phyloP scores from a whole-genome alignment of 2,888 invertebrate genomes.

The Agriotes lineatus region DNA sequence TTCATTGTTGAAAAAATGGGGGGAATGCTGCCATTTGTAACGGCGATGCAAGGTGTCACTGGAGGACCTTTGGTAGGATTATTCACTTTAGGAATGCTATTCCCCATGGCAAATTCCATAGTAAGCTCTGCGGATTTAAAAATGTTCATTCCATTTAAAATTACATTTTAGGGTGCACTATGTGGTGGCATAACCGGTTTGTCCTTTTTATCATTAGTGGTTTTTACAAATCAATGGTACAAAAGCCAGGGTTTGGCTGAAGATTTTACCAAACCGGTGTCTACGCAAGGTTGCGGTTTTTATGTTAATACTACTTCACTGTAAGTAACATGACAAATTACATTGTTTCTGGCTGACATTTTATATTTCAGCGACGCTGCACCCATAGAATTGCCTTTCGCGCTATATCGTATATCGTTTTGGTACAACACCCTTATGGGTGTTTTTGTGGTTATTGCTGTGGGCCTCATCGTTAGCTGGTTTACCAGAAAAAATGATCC shows the following conservation, averaged over 20 bases:
- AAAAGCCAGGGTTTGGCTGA: not conserved
- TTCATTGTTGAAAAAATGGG: constrained; percentile 72
- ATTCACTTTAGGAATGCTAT: constrained; percentile 77
- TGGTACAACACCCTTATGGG: constrained; percentile 39
- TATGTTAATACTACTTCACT: not conserved
- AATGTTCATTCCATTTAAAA: too few relatives aligned
- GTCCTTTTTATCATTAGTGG: constrained; percentile 70
- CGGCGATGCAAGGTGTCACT: constrained; percentile 48
- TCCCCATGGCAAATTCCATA: constrained; percentile 74
- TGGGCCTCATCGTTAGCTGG: constrained; percentile 33
- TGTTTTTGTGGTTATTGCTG: constrained; percentile 15
- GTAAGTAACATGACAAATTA: not conserved
- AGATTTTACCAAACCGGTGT: constrained; percentile 19
- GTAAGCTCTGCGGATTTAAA: constrained; percentile 58
- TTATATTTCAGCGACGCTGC: too few relatives aligned
- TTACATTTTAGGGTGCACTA: constrained; percentile 66
- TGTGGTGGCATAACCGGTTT: constrained; percentile 69
- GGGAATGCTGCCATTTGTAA: constrained; percentile 72
- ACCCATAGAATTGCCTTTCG: too few relatives aligned
- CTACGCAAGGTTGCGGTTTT: constrained; percentile 30
- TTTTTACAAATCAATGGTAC: constrained; percentile 66
- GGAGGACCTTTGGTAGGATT: constrained; percentile 77
- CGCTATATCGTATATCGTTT: constrained; percentile 43
- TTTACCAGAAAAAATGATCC: constrained; percentile 61
- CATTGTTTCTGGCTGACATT: too few relatives aligned